A percentile compares a stretch with the other conserved stretches of the same genome.
Evolutionary conservation across 2,888 invertebrate species (phyloP).

Genomic region (Drosophila borealis): DNA sequence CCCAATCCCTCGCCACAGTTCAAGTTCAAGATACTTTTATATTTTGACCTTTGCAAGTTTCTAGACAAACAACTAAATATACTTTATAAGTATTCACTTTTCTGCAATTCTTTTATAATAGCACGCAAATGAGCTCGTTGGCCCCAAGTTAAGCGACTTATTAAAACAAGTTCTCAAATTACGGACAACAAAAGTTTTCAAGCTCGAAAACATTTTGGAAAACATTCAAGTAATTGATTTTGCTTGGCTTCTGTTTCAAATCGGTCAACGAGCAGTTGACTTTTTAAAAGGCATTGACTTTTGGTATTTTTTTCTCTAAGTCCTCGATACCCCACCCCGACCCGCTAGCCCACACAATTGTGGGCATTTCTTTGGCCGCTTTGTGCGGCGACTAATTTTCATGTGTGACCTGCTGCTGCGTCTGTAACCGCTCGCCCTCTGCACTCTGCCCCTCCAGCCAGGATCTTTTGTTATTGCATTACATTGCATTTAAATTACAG

Average conservation of each 20-base stretch:
- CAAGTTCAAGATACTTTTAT: too few relatives aligned
- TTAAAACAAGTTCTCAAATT: slow-evolving; percentile 6
- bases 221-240: slow-evolving; percentile 27
- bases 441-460: too few relatives aligned
- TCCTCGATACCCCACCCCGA: too few relatives aligned
- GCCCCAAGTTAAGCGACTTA: slow-evolving; percentile 5
- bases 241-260: slow-evolving; percentile 33
- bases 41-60: slow-evolving; percentile 3
- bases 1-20: too few relatives aligned
- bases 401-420: background rate
- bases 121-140: background rate
- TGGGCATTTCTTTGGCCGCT: slow-evolving; percentile 19
- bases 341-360: background rate
- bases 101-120: background rate
- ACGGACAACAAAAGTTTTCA: slow-evolving; percentile 4
- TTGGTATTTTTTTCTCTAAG: background rate
- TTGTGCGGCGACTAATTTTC: slow-evolving; percentile 25
- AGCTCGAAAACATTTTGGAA: background rate
- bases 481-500: slow-evolving; percentile 62
- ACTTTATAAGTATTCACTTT: background rate
- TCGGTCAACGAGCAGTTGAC: slow-evolving; percentile 29
- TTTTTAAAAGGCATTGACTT: slow-evolving; percentile 23
- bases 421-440: background rate
- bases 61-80: slow-evolving; percentile 9
- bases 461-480: slow-evolving; percentile 41